Base-by-base conservation (phyloP, 2,797 vertebrate species). In the Delichon dasypus region DNA sequence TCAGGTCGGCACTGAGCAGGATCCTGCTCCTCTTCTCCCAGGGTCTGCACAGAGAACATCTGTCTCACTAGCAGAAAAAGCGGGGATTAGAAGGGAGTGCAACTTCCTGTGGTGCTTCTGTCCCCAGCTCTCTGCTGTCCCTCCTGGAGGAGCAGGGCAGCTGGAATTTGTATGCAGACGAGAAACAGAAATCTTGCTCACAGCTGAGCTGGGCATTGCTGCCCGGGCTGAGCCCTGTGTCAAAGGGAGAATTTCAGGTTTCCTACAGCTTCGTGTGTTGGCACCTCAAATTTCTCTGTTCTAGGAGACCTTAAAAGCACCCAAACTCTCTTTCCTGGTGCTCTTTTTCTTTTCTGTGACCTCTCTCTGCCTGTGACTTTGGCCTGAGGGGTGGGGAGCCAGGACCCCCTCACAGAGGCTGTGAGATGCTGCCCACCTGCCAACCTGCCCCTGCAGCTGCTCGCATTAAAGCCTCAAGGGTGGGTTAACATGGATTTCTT, bases 161-260 rank as follows among this genome's bases (percentile, higher is more conserved):
- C 45, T 27, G 30, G 27, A 26, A 21, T 13, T 54, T 2, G 0
- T 16, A 5, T 0, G 4, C 7, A 32, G 67, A 5, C 0, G 1
- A 38, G 19, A 14, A 38, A 5, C 8, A 5, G 10, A 34, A 29
- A 27, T 58, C 21, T 48, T 66, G 14, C n/a, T 73, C 13, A 5
- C 0, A 50, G 16, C 3, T 65, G 50, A 57, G 36, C 16, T 34
- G 30, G 13, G 21, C 3, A 20, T 12, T 9, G 2, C 45, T 72
- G n/a, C 54, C 8, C 1, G 0, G 26, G 51, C 9, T 53, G 29
- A 73, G 29, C 7, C 17, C 21, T 64, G 57, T 72, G 23, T 34
- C 58, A 72, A 70, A 53, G 13, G 47, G 51, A 74, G 20, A 68
- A 53, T 44, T 78, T 64, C 57, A 84, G 16, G 6, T 38, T 61